Evolutionary conservation across 2,113 vertebrate genomes (phyloP).

Genomic region (Cryptomyrus ogoouensis): DNA sequence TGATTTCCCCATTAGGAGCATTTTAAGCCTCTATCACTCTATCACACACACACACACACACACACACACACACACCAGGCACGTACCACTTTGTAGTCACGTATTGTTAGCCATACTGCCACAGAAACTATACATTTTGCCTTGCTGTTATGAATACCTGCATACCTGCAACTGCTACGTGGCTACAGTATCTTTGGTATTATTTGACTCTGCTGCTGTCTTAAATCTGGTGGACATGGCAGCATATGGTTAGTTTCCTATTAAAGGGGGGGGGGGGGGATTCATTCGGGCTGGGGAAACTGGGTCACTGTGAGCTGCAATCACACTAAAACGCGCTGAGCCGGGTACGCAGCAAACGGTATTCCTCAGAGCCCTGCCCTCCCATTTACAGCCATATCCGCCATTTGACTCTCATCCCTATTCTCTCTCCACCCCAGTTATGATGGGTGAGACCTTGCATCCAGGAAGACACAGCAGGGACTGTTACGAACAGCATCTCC

Average conservation of each 20-base stretch:
- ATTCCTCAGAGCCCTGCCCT: slow-evolving; percentile 35
- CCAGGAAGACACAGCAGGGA: background rate
- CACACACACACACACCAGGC: background rate
- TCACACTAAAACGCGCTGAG: slow-evolving; percentile 35
- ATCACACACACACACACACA: background rate
- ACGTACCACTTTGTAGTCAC: background rate
- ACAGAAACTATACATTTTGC: background rate
- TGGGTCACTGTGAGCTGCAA: slow-evolving; percentile 58
- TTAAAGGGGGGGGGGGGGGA: background rate
- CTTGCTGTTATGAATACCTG: background rate
- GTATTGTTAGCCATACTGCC: background rate
- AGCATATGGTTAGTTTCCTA: background rate
- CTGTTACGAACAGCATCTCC: background rate
- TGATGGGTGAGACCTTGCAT: background rate
- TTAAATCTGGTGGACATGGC: background rate
- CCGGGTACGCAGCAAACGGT: slow-evolving; percentile 46
- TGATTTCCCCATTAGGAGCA: background rate
- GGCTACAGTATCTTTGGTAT: background rate
- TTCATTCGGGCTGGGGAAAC: slow-evolving; percentile 32
- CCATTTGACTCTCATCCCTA: background rate
- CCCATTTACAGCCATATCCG: slow-evolving; percentile 28
- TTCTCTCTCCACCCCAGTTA: slow-evolving; percentile 13
- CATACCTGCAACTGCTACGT: background rate
- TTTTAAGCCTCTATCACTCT: background rate
- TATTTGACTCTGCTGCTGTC: background rate